Evolutionary conservation across 2,797 vertebrate genomes (phyloP), one percentile per base, ranked within the genome.

Genomic region (Xenopus petersii): DNA sequence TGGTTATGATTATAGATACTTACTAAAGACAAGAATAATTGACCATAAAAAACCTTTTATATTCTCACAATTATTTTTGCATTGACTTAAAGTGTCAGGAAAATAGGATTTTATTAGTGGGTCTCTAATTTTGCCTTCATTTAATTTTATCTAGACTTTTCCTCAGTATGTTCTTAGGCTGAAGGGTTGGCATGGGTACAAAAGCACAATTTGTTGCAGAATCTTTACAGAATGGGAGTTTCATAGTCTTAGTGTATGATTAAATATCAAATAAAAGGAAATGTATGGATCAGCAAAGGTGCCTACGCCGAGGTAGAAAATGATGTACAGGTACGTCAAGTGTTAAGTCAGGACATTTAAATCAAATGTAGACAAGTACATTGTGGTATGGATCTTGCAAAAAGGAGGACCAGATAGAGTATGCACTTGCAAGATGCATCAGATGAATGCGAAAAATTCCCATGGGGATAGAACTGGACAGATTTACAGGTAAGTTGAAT

Each of bases 31-130:
- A 91, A 87, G 91, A 91, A 88, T 92, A 93, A 92, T 91, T 91
- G 90, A 88, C 87, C 87, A 91, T 92, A 91, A 92, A 92, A 91
- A 84, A 10, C 84, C 84, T 92, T 92, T 92, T 91, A 89, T 90
- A 90, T 87, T 87, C 86, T 83, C 83, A 91, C 89, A 90, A 90
- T 93, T 91, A 93, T 93, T 93, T 92, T 92, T 91, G 87, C 89
- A 92, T 91, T 92, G 89, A 91, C 90, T 91, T 84, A 89, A 89
- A 88, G 83, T 89, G 88, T 89, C 75, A 70, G 84, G 86, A 86
- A 91, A 87, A 89, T 85, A 83, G 86, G 71, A 88, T 87, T 91
- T 89, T 91, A 92, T 88, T 89, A 90, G 46, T 75, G 77, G n/a
- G 75, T 42, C 77, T 77, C 83, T 90, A 90, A 90, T 87, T 90